A percentile compares a stretch with the other conserved stretches of the same genome.
phyloP scores from a whole-genome alignment of 2,113 vertebrate genomes.

The Eudorcas thomsonii region DNA sequence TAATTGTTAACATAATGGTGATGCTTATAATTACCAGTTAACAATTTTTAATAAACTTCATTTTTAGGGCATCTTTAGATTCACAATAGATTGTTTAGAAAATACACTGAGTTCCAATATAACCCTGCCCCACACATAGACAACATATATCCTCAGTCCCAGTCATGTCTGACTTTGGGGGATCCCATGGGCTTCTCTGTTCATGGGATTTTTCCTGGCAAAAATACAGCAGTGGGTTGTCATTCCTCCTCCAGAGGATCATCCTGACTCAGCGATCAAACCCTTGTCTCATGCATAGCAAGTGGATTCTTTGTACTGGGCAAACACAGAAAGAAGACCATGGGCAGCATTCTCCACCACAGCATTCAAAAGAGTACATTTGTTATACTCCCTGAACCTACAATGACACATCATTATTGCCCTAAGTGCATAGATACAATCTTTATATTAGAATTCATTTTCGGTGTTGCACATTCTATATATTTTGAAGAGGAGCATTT shows the following conservation, averaged over 20 bases:
- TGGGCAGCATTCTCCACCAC: background rate
- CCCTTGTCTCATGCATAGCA: accelerated
- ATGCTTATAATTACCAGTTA: background rate
- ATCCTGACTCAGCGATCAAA: background rate
- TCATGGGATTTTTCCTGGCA: background rate
- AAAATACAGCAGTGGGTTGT: background rate
- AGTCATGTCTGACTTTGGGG: background rate
- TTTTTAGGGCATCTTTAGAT: background rate
- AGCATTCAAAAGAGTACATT: background rate
- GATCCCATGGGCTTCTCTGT: background rate
- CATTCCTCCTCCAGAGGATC: background rate
- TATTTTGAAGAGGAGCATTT: background rate
- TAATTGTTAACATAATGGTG: background rate
- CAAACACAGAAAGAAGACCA: background rate
- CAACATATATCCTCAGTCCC: background rate
- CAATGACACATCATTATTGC: too few relatives aligned
- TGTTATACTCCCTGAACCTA: background rate
- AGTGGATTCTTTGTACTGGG: background rate
- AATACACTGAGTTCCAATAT: background rate
- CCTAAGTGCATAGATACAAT: background rate
- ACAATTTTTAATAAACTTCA: background rate
- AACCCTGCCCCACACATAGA: accelerated
- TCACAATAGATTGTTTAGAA: background rate
- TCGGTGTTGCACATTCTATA: background rate
- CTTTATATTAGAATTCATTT: background rate